Percentiles rank a stretch among this genome's conserved stretches.
These are phyloP conservation scores for Trichacis sp. DNA, from an alignment of 2,888 invertebrate species.

Conservation along the genomic window DNA sequence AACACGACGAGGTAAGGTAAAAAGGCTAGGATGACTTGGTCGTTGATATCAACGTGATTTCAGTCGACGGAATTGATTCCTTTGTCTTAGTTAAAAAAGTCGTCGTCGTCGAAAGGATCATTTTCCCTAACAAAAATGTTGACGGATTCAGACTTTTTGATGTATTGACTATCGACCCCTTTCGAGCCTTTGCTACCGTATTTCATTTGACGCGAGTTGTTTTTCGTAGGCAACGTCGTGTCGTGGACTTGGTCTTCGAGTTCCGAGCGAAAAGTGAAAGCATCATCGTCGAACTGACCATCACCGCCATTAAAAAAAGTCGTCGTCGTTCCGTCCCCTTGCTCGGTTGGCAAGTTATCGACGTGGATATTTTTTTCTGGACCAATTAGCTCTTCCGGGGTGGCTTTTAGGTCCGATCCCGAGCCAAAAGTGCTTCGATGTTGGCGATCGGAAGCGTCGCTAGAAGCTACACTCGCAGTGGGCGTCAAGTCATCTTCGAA, in stretches of 20 bases:
- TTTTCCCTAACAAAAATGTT: slow-evolving; percentile 89
- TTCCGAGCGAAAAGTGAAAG: slow-evolving; percentile 63
- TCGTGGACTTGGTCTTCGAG: slow-evolving; percentile 62
- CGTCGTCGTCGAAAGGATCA: slow-evolving; percentile 91
- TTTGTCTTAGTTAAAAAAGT: slow-evolving; percentile 77
- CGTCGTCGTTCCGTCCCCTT: slow-evolving; percentile 49
- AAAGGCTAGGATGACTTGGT: slow-evolving; percentile 15
- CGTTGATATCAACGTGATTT: slow-evolving; percentile 11
- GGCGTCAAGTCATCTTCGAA: slow-evolving; percentile 75
- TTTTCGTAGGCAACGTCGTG: slow-evolving; percentile 52
- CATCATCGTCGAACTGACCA: slow-evolving; percentile 60
- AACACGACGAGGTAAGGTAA: slow-evolving; percentile 17
- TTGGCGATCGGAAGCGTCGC: slow-evolving; percentile 59
- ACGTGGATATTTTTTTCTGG: slow-evolving; percentile 40
- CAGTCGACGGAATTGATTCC: slow-evolving; percentile 1
- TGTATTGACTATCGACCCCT: slow-evolving; percentile 72
- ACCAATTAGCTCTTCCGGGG: slow-evolving; percentile 58
- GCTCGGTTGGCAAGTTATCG: slow-evolving; percentile 55
- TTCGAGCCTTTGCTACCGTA: slow-evolving; percentile 63
- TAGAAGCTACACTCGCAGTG: slow-evolving; percentile 61
- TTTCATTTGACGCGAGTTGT: slow-evolving; percentile 67
- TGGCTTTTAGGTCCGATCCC: slow-evolving; percentile 57
- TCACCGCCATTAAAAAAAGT: slow-evolving; percentile 63
- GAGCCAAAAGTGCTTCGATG: slow-evolving; percentile 47
- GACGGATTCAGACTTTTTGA: slow-evolving; percentile 89